A percentile compares a stretch with the other conserved stretches of the same genome.
Evolutionary conservation across 2,888 invertebrate genomes (phyloP).

Genomic region (Platypus cylindrus): DNA sequence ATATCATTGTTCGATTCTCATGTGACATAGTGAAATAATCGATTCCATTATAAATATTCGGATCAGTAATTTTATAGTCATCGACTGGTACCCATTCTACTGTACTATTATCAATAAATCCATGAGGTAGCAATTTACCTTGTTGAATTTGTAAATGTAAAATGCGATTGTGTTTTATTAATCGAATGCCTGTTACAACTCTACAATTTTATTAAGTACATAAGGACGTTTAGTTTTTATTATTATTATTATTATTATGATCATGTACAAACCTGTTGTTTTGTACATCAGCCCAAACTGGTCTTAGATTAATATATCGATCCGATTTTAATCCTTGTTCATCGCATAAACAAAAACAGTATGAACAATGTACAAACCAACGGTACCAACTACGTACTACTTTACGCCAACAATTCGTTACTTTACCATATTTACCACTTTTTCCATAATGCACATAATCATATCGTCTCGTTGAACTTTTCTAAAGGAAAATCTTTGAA

Average conservation of each 20-base stretch:
- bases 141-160: conserved; percentile 75
- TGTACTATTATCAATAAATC: conserved; percentile 45
- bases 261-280: conserved; percentile 42
- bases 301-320: conserved; percentile 67
- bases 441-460: conserved; percentile 73
- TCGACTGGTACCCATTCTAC: conserved; percentile 59
- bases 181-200: conserved; percentile 67
- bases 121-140: conserved; percentile 52
- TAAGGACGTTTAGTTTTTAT: not conserved
- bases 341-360: conserved; percentile 80
- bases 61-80: conserved; percentile 40
- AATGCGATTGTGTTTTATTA: conserved; percentile 59
- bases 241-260: not conserved
- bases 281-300: conserved; percentile 43
- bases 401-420: conserved; percentile 40
- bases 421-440: conserved; percentile 50
- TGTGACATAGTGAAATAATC: conserved; percentile 69
- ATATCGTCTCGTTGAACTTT: conserved; percentile 45
- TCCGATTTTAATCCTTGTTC: conserved; percentile 56
- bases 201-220: conserved; percentile 34
- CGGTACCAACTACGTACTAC: conserved; percentile 79
- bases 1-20: conserved; percentile 61
- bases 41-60: conserved; percentile 42
- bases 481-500: conserved; percentile 7
- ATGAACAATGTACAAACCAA: conserved; percentile 77